Conservation (phyloP, 2,797 vertebrate genomes). For the Microtus obscurus region DNA sequence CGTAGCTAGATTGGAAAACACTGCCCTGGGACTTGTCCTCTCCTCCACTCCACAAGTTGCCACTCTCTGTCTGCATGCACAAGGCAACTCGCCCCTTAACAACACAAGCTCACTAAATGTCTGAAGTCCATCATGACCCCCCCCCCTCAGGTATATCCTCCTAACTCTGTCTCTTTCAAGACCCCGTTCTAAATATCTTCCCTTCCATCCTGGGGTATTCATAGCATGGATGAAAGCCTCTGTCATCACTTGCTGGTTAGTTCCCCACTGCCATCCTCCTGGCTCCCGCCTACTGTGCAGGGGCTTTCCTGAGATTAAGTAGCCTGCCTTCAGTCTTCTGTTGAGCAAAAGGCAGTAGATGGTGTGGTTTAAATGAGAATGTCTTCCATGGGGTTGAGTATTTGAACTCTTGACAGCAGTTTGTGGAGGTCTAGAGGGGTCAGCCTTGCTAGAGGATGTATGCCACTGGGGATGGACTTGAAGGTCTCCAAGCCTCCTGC, state of each 20-base stretch:
- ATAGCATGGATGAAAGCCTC: background rate
- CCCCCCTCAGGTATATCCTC: background rate
- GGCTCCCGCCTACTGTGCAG: background rate
- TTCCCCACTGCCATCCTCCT: background rate
- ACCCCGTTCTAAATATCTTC: background rate
- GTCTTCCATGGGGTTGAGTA: background rate
- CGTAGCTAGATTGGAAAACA: background rate
- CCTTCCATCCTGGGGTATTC: background rate
- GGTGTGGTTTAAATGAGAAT: background rate
- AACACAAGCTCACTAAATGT: background rate
- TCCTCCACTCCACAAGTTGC: background rate
- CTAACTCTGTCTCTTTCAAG: constrained; percentile 38
- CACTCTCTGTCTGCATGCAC: background rate
- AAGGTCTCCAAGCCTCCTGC: background rate
- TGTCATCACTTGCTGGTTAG: background rate
- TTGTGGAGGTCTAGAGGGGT: background rate
- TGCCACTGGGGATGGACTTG: background rate
- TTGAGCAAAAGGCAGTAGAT: constrained; percentile 18
- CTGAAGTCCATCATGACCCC: background rate
- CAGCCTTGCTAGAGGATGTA: background rate
- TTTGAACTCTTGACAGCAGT: background rate
- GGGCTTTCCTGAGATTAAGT: background rate
- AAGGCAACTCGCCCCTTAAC: background rate
- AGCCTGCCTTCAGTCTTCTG: background rate
- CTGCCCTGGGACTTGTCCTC: background rate